Evolutionary conservation across 1,140 invertebrate species (phyloP), one percentile per base, ranked within the genome.

Genomic region (Hylaeus volcanicus): DNA sequence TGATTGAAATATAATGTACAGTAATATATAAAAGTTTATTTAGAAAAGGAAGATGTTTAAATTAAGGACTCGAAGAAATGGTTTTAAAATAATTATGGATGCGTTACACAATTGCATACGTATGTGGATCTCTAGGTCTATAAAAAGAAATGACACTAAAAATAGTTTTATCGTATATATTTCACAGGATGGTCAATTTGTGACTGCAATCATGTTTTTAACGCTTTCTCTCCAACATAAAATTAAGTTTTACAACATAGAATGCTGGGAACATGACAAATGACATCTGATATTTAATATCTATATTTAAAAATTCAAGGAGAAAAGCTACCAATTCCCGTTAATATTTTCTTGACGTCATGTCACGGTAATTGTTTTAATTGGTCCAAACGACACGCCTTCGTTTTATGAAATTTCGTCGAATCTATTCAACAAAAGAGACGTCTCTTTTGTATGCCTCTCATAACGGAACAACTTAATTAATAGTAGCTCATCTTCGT

Each of bases 401-500:
- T 43, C 53, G 8, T n/a, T n/a, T 56, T 58, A 43, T 43, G 43
- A 58, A 43, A 58, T 39, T 48, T 9, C 26, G 3, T 51, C 37
- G 45, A 68, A 12, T 48, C 45, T 11, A 3, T 48, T 55, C 9
- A 26, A 60, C n/a, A 0, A 51, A 9, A 14, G 14, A 9, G 12
- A 12, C 4, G 43, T 64, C 8, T 26, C 37, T 65, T 51, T 66
- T n/a, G 26, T 5, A 4, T 11, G 51, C 5, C 11, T 69, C 45
- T 69, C 11, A 26, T 69, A 76, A 69, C 74, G 64, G 74, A 69
- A 60, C 56, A 69, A 6, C 37, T 70, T 51, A 70, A 60, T 60
- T 70, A 69, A 76, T 76, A 60, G 55, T 37, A 76, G 39, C 70
- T 60, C 60, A 76, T 76, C 65, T 60, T 5, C 1, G 14, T 5